A percentile compares a stretch with the other conserved stretches of the same genome.
Conservation (phyloP, 2,888 invertebrate genomes). For the Lasioglossum lativentre region DNA sequence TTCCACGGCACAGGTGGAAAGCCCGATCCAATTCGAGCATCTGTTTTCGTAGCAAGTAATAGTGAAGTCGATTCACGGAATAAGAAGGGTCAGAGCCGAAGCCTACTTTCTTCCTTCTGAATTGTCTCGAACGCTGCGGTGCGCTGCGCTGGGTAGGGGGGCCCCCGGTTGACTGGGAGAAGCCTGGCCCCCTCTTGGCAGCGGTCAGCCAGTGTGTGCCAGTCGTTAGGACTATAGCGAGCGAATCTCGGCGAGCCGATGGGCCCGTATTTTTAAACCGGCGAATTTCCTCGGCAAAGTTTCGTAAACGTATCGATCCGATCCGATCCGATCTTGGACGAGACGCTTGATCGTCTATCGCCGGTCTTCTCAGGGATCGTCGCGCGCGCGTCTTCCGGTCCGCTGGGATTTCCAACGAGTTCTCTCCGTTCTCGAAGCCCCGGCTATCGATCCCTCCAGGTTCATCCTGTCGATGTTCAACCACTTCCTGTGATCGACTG, state of each 20-base stretch:
- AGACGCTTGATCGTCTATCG: background rate
- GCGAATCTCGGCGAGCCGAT: conserved; percentile 47
- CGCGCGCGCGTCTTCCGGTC: background rate
- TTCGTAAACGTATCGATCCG: background rate
- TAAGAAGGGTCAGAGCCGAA: conserved; percentile 75
- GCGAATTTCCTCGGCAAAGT: conserved; percentile 22
- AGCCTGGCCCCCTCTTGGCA: conserved; percentile 44
- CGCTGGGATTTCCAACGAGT: background rate
- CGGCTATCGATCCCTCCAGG: background rate
- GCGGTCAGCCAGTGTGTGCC: conserved; percentile 63
- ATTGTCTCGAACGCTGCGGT: conserved; percentile 56
- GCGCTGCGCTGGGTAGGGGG: conserved; percentile 33
- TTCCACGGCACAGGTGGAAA: conserved; percentile 69
- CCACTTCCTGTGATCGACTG: background rate
- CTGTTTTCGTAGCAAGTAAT: conserved; percentile 68
- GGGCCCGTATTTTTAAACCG: conserved; percentile 32
- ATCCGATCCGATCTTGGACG: background rate
- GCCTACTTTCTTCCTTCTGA: conserved; percentile 81
- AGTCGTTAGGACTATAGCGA: conserved; percentile 57
- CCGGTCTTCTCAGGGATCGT: background rate
- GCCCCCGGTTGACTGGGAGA: conserved; percentile 35
- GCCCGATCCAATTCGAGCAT: conserved; percentile 57
- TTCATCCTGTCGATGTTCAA: conserved; percentile 10
- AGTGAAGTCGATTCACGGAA: conserved; percentile 78
- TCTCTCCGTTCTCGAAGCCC: background rate